Conservation (phyloP, 2,888 invertebrate genomes). For the Bhutanitis thaidina region DNA sequence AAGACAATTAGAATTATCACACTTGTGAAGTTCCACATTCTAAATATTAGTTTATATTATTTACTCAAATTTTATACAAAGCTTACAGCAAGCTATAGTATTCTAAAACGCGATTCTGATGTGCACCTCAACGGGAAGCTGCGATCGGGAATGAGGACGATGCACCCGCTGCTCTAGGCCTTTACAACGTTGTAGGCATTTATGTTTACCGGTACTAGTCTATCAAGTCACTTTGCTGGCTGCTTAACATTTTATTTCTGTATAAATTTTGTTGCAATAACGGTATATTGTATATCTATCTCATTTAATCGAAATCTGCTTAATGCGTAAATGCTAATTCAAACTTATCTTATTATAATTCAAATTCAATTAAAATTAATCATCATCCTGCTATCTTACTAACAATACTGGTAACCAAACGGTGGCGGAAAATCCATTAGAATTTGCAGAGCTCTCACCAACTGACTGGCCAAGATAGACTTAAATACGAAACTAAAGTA, state of each 20-base stretch:
- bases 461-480: no score
- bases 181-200: conserved; percentile 24
- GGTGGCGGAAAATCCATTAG: no score
- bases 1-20: conserved; percentile 5
- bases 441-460: no score
- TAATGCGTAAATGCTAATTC: no score
- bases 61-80: not conserved
- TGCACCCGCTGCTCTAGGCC: conserved; percentile 47
- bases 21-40: conserved; percentile 14
- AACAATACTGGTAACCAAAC: no score
- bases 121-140: conserved; percentile 40
- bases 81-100: not conserved
- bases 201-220: conserved; percentile 22
- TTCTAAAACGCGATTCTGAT: conserved; percentile 19
- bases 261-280: conserved; percentile 1
- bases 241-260: not conserved
- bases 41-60: conserved; percentile 1
- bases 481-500: no score
- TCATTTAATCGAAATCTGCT: no score
- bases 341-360: no score
- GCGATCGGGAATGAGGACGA: conserved; percentile 51
- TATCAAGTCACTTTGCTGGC: conserved; percentile 5
- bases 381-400: no score
- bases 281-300: not conserved
- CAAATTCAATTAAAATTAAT: no score